Percentiles rank a stretch among this genome's conserved stretches.
These are phyloP conservation scores for Actinostola sp. DNA, from an alignment of 92 coral and sea anemone genomes.

Conservation along the genomic window DNA sequence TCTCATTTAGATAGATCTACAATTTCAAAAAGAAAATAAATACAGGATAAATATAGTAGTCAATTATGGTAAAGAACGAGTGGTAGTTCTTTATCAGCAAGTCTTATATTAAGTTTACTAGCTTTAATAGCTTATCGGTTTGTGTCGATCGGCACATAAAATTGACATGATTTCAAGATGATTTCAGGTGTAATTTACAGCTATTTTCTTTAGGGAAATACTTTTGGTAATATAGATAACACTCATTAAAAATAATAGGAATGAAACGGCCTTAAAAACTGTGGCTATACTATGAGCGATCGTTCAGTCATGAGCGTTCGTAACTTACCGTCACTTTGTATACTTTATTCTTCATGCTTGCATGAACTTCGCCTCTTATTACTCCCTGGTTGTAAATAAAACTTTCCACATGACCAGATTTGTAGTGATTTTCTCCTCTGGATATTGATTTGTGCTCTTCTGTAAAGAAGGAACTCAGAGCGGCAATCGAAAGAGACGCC, in stretches of 20 bases:
- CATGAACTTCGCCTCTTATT: slow-evolving; percentile 27
- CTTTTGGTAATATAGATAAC: no score
- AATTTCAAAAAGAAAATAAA: slow-evolving; percentile 22
- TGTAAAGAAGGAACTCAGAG: slow-evolving; percentile 36
- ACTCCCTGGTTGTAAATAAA: slow-evolving; percentile 19
- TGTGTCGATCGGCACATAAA: no score
- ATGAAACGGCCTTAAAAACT: background rate
- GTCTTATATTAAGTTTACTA: no score
- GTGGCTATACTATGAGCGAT: no score
- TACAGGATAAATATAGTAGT: background rate
- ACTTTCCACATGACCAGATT: slow-evolving; percentile 43
- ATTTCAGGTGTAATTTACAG: no score
- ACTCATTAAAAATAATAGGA: background rate
- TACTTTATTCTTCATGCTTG: slow-evolving; percentile 33
- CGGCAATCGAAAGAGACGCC: slow-evolving; percentile 33
- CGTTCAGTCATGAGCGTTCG: background rate
- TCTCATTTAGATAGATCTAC: slow-evolving; percentile 30
- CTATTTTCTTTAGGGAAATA: no score
- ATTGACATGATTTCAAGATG: no score
- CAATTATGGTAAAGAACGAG: background rate
- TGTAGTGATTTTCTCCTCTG: slow-evolving; percentile 47
- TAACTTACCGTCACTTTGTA: slow-evolving; percentile 36
- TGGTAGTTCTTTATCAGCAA: background rate
- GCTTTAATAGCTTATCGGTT: no score
- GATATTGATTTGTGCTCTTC: slow-evolving; percentile 34